Evolutionary conservation across 2,113 vertebrate species (phyloP).

Genomic region (Osmerus mordax): DNA sequence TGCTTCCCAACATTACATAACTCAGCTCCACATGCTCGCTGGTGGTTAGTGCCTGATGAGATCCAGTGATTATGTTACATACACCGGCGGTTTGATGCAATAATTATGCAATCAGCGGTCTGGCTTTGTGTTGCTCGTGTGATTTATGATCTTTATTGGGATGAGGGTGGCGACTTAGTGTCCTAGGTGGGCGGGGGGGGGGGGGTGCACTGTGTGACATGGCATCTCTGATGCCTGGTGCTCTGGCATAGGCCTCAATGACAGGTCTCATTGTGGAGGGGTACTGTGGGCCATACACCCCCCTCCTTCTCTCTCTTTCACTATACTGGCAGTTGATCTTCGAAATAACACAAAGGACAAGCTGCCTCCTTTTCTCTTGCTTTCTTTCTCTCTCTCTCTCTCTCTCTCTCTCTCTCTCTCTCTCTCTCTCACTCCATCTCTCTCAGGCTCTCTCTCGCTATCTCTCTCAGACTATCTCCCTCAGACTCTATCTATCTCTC

Average conservation of each 20-base stretch:
- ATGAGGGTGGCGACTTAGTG: constrained; percentile 50
- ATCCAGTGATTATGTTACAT: constrained; percentile 65
- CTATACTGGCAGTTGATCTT: no score
- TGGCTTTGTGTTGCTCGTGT: constrained; percentile 55
- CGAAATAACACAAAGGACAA: no score
- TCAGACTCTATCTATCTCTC: no score
- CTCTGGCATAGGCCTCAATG: constrained; percentile 55
- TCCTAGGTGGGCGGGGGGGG: constrained; percentile 23
- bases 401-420: no score
- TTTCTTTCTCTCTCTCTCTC: no score
- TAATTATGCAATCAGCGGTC: constrained; percentile 67
- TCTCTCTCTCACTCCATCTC: no score
- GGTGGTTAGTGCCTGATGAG: constrained; percentile 67
- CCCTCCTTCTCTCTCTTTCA: no score
- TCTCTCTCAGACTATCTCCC: no score
- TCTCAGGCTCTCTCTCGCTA: no score
- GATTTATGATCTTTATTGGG: constrained; percentile 59
- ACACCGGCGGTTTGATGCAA: constrained; percentile 56
- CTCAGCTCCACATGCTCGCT: constrained; percentile 47
- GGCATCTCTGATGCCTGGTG: constrained; percentile 45
- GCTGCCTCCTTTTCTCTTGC: no score
- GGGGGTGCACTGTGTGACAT: constrained; percentile 41
- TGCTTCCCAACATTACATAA: constrained; percentile 60
- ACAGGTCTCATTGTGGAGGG: constrained; percentile 33
- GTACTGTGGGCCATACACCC: neutral